Conservation (phyloP, 2,113 vertebrate species). For the Sprattus sprattus region DNA sequence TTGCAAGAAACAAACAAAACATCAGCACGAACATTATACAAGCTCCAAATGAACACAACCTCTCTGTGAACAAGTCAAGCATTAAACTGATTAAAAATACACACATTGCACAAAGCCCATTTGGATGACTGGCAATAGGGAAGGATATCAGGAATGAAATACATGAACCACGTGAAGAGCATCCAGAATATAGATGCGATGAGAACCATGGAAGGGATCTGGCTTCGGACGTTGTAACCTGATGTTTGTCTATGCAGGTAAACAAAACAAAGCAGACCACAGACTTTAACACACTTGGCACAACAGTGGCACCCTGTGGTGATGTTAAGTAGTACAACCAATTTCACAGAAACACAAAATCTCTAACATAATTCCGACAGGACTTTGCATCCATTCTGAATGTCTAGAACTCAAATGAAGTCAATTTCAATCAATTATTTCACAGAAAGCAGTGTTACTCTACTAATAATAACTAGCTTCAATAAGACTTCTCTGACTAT, state of each 20-base stretch:
- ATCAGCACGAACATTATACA: not conserved
- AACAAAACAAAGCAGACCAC: not conserved
- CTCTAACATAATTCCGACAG: not conserved
- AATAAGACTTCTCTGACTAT: not conserved
- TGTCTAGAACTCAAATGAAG: too few species aligned
- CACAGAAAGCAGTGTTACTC: too few species aligned
- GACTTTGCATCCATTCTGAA: not conserved
- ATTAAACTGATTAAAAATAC: too few species aligned
- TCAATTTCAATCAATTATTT: too few species aligned
- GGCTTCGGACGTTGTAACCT: slow-evolving; percentile 63
- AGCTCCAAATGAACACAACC: not conserved
- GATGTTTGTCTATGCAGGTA: slow-evolving; percentile 73
- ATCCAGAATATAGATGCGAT: slow-evolving; percentile 90
- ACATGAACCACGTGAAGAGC: slow-evolving; percentile 85
- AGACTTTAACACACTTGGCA: not conserved
- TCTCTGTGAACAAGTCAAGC: too few species aligned
- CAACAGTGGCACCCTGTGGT: slow-evolving; percentile 12
- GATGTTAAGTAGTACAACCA: not conserved
- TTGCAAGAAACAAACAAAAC: too few species aligned
- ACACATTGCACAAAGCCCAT: too few species aligned
- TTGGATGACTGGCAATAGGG: not conserved
- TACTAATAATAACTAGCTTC: not conserved
- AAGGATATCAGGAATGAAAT: slow-evolving; percentile 96
- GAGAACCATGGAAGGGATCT: slow-evolving; percentile 78
- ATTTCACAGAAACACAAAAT: not conserved